phyloP scores from a whole-genome alignment of 1,140 invertebrate species.

The Drosophila tsacasi region DNA sequence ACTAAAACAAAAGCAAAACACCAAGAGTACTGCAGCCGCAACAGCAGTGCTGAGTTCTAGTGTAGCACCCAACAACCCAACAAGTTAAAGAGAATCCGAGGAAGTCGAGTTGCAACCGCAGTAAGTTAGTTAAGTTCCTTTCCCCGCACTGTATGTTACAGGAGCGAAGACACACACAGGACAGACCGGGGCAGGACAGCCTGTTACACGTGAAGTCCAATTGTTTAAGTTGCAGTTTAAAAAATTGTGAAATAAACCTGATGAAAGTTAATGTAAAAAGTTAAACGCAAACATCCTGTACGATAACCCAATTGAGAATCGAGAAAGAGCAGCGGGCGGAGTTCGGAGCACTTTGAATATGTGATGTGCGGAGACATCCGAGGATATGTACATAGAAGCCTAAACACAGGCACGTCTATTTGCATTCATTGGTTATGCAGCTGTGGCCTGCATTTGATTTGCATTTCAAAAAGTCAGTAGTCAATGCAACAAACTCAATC shows the following conservation, averaged over 20 bases:
- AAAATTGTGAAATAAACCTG: slow-evolving; percentile 66
- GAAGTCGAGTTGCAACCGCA: slow-evolving; percentile 40
- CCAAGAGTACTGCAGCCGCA: slow-evolving; percentile 70
- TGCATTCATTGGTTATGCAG: slow-evolving; percentile 53
- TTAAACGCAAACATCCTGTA: slow-evolving; percentile 51
- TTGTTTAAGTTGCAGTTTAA: slow-evolving; percentile 67
- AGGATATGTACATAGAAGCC: slow-evolving; percentile 49
- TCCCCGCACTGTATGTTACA: slow-evolving; percentile 58
- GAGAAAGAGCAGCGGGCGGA: slow-evolving; percentile 23
- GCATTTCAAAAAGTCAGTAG: slow-evolving; percentile 54
- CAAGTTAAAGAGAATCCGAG: slow-evolving; percentile 37
- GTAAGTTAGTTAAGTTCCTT: slow-evolving; percentile 69
- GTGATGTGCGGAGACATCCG: slow-evolving; percentile 17
- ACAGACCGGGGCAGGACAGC: slow-evolving; percentile 18
- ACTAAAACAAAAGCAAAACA: slow-evolving; percentile 54
- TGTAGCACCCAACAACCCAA: slow-evolving; percentile 44
- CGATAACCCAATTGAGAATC: slow-evolving; percentile 10
- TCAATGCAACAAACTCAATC: slow-evolving; percentile 36
- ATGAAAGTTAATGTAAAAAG: slow-evolving; percentile 76
- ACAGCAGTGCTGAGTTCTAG: slow-evolving; percentile 58
- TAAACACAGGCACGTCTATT: slow-evolving; percentile 43
- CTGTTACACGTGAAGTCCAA: slow-evolving; percentile 36
- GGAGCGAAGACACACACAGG: slow-evolving; percentile 23
- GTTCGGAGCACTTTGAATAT: slow-evolving; percentile 37
- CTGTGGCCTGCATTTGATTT: slow-evolving; percentile 56